These are phyloP conservation scores for Plebejus argus DNA, from an alignment of 2,888 invertebrate species.

Conservation along the genomic window DNA sequence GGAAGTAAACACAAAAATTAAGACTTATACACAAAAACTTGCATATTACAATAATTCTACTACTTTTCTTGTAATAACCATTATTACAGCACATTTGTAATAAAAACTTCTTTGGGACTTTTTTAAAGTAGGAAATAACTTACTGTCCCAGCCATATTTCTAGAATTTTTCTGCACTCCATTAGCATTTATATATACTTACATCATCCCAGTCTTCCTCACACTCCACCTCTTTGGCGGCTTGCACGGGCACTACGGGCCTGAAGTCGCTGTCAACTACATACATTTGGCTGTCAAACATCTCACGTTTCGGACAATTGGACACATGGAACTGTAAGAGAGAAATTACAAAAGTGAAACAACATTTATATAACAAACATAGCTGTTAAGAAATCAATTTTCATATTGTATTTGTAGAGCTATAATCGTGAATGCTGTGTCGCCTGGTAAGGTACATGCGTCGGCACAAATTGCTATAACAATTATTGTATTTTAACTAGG, in stretches of 20 bases:
- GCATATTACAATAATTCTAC: no score
- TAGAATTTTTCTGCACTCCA: neutral
- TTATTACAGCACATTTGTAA: neutral
- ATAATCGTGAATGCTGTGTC: no score
- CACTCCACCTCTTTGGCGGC: slow-evolving; percentile 34
- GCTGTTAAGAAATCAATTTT: no score
- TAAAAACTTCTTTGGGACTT: neutral
- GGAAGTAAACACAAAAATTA: no score
- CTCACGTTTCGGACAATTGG: slow-evolving; percentile 51
- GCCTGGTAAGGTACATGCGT: no score
- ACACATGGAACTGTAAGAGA: slow-evolving; percentile 57
- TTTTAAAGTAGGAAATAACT: neutral
- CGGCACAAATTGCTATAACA: no score
- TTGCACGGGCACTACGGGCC: slow-evolving; percentile 47
- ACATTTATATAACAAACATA: no score
- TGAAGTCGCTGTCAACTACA: slow-evolving; percentile 54
- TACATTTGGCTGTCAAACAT: slow-evolving; percentile 59
- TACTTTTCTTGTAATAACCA: no score
- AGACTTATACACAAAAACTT: no score
- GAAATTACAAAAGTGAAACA: neutral
- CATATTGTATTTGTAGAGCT: no score
- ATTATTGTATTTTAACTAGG: no score
- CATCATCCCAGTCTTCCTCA: slow-evolving; percentile 61
- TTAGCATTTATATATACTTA: slow-evolving; percentile 42
- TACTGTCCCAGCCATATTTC: neutral